phyloP scores from a whole-genome alignment of 2,797 vertebrate species.

The Chaetophractus vellerosus region DNA sequence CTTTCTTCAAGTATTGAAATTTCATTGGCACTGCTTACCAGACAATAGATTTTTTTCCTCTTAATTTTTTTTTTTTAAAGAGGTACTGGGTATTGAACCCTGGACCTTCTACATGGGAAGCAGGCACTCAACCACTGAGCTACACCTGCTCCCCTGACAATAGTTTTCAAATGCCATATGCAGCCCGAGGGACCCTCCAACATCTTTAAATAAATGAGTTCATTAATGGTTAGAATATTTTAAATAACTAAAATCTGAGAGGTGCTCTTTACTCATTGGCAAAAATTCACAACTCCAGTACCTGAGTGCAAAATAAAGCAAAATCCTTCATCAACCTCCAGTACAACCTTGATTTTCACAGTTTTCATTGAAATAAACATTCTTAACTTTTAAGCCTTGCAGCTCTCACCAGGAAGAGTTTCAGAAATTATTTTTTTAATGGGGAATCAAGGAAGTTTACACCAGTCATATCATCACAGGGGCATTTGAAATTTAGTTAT shows the following conservation, averaged over 20 bases:
- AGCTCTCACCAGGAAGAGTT: neutral
- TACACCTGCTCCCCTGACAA: too few relatives aligned
- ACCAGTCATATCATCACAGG: constrained; percentile 29
- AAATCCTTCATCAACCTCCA: neutral
- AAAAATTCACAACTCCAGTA: neutral
- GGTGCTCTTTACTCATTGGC: constrained; percentile 15
- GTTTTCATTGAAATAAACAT: constrained; percentile 70
- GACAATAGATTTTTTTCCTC: neutral
- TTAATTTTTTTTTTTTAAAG: too few relatives aligned
- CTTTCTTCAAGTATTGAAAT: constrained; percentile 54
- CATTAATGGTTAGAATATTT: constrained; percentile 66
- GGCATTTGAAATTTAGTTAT: constrained; percentile 62
- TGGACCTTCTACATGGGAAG: too few relatives aligned
- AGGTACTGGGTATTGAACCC: too few relatives aligned
- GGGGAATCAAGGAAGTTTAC: neutral
- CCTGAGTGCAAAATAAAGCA: constrained; percentile 44
- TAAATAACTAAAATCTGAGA: constrained; percentile 68
- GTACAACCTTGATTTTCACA: constrained; percentile 20
- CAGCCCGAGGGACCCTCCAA: constrained; percentile 48
- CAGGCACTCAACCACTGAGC: too few relatives aligned
- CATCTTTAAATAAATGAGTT: constrained; percentile 52
- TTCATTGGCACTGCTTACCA: constrained; percentile 8
- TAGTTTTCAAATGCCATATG: constrained; percentile 61
- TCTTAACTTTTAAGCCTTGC: constrained; percentile 69
- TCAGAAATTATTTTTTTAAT: constrained; percentile 64